phyloP scores from a whole-genome alignment of 2,888 invertebrate species.

The Aradus depressus region DNA sequence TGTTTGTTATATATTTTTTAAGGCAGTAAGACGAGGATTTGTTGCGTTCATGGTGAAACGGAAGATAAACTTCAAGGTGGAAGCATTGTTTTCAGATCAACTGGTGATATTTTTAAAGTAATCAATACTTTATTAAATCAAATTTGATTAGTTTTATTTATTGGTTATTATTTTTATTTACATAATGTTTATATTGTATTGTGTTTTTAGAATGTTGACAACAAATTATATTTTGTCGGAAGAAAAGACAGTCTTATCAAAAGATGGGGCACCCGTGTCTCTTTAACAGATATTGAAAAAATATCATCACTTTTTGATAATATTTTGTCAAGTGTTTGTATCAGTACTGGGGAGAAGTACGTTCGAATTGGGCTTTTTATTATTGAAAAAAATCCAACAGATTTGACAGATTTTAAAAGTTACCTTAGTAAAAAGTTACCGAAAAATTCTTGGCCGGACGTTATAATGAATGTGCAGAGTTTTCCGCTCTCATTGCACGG shows the following conservation, averaged over 20 bases:
- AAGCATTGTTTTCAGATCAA: conserved; percentile 43
- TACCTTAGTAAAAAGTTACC: conserved; percentile 18
- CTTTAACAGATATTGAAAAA: conserved; percentile 40
- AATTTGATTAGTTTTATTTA: not conserved
- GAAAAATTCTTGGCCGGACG: conserved; percentile 43
- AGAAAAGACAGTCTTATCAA: conserved; percentile 58
- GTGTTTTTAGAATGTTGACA: conserved; percentile 33
- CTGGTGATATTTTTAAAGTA: conserved; percentile 58
- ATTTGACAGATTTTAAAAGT: conserved; percentile 2
- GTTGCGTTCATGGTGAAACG: conserved; percentile 40
- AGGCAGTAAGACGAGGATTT: conserved; percentile 42
- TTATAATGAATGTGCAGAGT: conserved; percentile 46
- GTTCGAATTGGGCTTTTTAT: conserved; percentile 10
- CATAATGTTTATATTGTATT: conserved; percentile 9
- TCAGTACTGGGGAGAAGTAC: not conserved
- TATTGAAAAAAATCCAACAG: not conserved
- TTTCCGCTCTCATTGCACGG: conserved; percentile 57
- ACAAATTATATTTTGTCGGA: conserved; percentile 50
- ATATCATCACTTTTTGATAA: conserved; percentile 34
- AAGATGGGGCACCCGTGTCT: conserved; percentile 55
- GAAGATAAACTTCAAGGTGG: conserved; percentile 30
- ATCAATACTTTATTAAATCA: conserved; percentile 1
- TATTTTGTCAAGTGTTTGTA: not conserved
- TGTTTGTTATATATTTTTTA: conserved; percentile 28
- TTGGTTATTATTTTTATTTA: conserved; percentile 6